Conservation (phyloP, 2,797 vertebrate species). For the Cygnus olor region DNA sequence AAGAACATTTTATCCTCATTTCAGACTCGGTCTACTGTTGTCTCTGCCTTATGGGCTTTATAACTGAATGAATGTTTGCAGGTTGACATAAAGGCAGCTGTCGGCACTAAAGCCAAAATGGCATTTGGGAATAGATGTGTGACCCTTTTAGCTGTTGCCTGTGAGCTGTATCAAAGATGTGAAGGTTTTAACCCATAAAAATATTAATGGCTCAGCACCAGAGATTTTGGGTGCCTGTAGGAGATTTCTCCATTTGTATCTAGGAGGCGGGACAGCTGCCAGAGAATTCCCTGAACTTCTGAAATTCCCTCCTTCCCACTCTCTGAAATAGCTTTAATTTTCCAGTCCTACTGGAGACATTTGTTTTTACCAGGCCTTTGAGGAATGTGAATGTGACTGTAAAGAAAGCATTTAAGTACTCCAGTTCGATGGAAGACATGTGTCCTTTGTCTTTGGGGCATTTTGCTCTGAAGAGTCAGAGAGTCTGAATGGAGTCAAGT, state of each 20-base stretch:
- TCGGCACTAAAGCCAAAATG: neutral
- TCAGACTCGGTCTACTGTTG: neutral
- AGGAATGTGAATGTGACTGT: neutral
- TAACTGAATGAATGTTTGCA: neutral
- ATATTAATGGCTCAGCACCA: neutral
- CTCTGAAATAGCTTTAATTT: conserved; percentile 18
- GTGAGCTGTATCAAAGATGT: neutral
- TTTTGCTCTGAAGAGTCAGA: conserved; percentile 5
- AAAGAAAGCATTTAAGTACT: conserved; percentile 10
- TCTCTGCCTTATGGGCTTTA: neutral
- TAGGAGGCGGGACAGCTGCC: neutral
- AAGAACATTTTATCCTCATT: neutral
- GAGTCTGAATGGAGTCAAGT: neutral
- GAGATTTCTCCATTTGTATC: neutral
- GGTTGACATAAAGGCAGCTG: neutral
- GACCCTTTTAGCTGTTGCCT: neutral
- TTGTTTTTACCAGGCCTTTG: neutral
- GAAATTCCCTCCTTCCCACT: conserved; percentile 40
- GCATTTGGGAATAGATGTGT: neutral
- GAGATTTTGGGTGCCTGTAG: neutral
- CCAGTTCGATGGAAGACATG: neutral
- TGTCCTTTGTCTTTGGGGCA: neutral
- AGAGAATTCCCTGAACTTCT: conserved; percentile 16
- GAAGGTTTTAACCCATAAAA: conserved; percentile 5
- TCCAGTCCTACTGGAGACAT: neutral